Conservation (phyloP, 2,888 invertebrate genomes). For the Drosophila stalkeri region DNA sequence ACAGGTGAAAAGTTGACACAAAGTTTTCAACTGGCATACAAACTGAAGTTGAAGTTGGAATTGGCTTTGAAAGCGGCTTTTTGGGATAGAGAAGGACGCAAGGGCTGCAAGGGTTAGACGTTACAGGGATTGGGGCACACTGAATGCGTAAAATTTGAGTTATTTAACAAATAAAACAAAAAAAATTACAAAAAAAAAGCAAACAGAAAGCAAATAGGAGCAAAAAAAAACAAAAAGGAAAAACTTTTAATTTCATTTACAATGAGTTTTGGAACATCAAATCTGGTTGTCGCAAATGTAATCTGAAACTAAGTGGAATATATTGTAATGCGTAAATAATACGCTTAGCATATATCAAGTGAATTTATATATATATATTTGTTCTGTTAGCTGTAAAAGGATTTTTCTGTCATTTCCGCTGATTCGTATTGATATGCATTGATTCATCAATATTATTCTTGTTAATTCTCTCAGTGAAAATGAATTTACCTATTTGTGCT, state of each 20-base stretch:
- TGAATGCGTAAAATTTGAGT: conserved; percentile 30
- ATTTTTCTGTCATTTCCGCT: too few relatives aligned
- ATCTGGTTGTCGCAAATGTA: conserved; percentile 20
- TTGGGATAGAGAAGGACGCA: not conserved
- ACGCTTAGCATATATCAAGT: not conserved
- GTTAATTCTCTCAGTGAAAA: too few relatives aligned
- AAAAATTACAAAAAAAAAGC: not conserved
- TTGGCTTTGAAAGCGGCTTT: conserved; percentile 44
- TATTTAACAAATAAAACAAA: conserved; percentile 18
- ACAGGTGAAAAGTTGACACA: conserved; percentile 54
- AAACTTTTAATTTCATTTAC: conserved; percentile 74
- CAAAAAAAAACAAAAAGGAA: conserved; percentile 1
- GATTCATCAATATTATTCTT: too few relatives aligned
- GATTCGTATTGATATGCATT: too few relatives aligned
- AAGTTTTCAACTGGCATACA: conserved; percentile 59
- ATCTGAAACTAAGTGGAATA: conserved; percentile 17
- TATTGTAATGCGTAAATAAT: not conserved
- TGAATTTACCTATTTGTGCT: too few relatives aligned
- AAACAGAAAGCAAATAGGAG: conserved; percentile 2
- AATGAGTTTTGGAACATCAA: conserved; percentile 55
- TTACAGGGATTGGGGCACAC: not conserved
- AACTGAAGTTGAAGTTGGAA: conserved; percentile 67
- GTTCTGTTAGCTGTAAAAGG: not conserved
- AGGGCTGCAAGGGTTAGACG: not conserved
- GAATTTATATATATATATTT: not conserved